Evolutionary conservation across 2,888 invertebrate species (phyloP).

Genomic region (Caenorhabditis becei): DNA sequence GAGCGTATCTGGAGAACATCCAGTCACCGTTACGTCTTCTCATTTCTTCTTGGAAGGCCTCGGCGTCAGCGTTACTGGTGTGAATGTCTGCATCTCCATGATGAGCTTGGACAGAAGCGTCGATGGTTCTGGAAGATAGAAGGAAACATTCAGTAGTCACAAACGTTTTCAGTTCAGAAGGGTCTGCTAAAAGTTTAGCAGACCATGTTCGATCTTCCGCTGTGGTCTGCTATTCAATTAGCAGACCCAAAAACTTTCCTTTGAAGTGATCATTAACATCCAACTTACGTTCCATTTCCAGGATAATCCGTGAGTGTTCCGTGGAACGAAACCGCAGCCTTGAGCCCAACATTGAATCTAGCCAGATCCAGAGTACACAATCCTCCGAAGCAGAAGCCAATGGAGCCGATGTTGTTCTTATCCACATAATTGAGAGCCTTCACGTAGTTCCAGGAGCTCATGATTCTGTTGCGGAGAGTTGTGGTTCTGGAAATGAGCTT

Average conservation of each 20-base stretch:
- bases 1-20: slow-evolving; percentile 70
- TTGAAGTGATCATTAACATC: too few relatives aligned
- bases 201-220: too few relatives aligned
- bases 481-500: slow-evolving; percentile 61
- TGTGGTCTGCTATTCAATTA: too few relatives aligned
- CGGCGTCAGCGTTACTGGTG: slow-evolving; percentile 60
- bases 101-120: slow-evolving; percentile 64
- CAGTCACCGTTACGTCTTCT: slow-evolving; percentile 70
- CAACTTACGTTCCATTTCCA: slow-evolving; percentile 58
- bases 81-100: slow-evolving; percentile 75
- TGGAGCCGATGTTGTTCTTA: slow-evolving; percentile 67
- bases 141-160: too few relatives aligned
- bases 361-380: slow-evolving; percentile 75
- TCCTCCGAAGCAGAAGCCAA: slow-evolving; percentile 79
- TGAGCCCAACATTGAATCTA: slow-evolving; percentile 70
- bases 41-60: slow-evolving; percentile 70
- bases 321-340: slow-evolving; percentile 75
- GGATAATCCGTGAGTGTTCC: slow-evolving; percentile 70
- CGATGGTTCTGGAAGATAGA: slow-evolving; percentile 22
- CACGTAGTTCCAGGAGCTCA: slow-evolving; percentile 68
- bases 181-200: too few relatives aligned
- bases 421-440: slow-evolving; percentile 65
- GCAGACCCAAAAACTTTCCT: too few relatives aligned
- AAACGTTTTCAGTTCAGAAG: too few relatives aligned
- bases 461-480: slow-evolving; percentile 67